A percentile compares a stretch with the other conserved stretches of the same genome.
These are phyloP conservation scores for Dicranocentrus wangi DNA, from an alignment of 2,888 invertebrate genomes.

Conservation along the genomic window DNA sequence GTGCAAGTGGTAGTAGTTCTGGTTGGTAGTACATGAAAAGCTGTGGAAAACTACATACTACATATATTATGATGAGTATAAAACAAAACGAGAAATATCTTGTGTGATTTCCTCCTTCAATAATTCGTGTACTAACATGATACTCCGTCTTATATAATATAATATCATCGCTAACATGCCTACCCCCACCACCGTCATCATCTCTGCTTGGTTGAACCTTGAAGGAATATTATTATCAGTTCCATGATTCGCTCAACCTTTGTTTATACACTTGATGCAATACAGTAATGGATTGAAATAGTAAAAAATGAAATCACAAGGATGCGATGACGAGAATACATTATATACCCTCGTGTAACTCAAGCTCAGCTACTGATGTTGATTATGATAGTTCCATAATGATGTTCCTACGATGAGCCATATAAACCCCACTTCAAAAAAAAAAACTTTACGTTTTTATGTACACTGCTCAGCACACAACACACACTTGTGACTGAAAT, in stretches of 20 bases:
- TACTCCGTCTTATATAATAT: constrained; percentile 16
- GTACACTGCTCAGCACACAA: neutral
- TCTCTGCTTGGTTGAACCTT: constrained; percentile 38
- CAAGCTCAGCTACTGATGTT: constrained; percentile 27
- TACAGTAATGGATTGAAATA: constrained; percentile 24
- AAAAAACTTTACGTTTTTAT: neutral
- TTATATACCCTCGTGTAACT: constrained; percentile 32
- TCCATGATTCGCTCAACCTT: constrained; percentile 24
- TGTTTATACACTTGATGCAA: constrained; percentile 26
- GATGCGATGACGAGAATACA: constrained; percentile 6
- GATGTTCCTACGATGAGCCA: constrained; percentile 55
- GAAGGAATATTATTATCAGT: constrained; percentile 26
- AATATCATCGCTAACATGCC: constrained; percentile 28
- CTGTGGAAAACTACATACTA: neutral
- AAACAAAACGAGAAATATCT: constrained; percentile 6
- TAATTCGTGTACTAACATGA: constrained; percentile 13
- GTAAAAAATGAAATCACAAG: constrained; percentile 47
- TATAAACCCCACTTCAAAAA: constrained; percentile 30
- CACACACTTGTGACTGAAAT: neutral
- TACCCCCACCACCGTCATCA: constrained; percentile 17
- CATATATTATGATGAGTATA: neutral
- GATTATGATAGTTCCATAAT: constrained; percentile 51
- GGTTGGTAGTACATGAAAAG: neutral
- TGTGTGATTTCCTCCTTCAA: constrained; percentile 1
- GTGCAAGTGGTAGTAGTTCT: neutral